Evolutionary conservation across 2,797 vertebrate genomes (phyloP).

Genomic region (Mormyrops attenuatus): DNA sequence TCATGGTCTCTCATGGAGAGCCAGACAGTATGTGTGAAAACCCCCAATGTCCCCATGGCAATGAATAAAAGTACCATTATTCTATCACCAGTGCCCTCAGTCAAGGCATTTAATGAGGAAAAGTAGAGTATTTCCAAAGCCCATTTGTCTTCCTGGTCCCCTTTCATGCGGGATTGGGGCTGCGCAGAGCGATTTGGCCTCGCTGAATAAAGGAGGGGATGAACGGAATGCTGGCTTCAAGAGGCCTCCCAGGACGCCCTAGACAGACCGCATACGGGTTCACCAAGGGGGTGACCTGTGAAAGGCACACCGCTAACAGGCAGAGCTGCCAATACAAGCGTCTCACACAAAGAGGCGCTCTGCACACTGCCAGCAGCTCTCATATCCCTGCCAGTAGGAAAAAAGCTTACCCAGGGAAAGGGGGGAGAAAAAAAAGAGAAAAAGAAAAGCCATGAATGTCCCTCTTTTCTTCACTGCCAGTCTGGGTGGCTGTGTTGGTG

Average conservation of each 20-base stretch:
- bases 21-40: conserved; percentile 19
- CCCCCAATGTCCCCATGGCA: not conserved
- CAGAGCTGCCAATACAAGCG: not conserved
- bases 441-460: not conserved
- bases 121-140: not conserved
- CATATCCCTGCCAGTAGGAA: not conserved
- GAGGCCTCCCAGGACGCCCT: not conserved
- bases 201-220: not conserved
- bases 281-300: not conserved
- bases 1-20: not conserved
- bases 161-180: not conserved
- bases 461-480: not conserved
- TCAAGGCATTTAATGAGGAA: not conserved
- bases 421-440: not conserved
- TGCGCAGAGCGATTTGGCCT: not conserved
- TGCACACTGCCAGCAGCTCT: not conserved
- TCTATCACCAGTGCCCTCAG: not conserved
- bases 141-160: not conserved
- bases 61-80: not conserved
- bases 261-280: not conserved
- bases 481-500: not conserved
- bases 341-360: not conserved
- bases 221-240: not conserved
- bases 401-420: not conserved
- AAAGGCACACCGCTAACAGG: not conserved